Base-by-base conservation (phyloP, 2,113 vertebrate species). In the Gopherus evgoodei region DNA sequence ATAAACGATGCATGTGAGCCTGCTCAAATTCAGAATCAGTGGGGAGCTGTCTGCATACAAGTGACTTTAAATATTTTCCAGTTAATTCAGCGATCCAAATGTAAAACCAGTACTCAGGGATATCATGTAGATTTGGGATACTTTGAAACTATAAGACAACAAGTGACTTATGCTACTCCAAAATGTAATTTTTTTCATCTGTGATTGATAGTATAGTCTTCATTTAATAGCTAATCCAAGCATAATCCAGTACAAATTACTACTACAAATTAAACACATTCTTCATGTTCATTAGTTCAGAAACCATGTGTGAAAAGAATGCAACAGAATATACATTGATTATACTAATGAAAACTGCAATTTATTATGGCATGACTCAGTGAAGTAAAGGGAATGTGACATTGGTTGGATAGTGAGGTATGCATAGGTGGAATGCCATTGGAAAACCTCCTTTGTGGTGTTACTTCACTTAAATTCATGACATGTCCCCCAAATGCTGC, bases 401-500 rank as follows among this genome's bases (percentile, higher is more conserved):
- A 78, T 7, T 25, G 44, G 42, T 47, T 47, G 42, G 6, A 27
- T 44, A 27, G 87, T 3, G 0, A n/a, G 0, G 0, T 84, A 83
- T 76, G 81, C 27, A 35, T 38, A 31, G 35, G 11, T 7, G 47
- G 75, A 12, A 78, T 78, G 38, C 47, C 54, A 11, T 2, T 49
- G 8, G 35, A 49, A 78, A 81, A 11, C 21, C 47, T 4, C 35
- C 50, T 7, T 69, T 0, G 0, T 0, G 0, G 17, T 87, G 85
- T 89, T 16, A 56, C 53, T 93, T 47, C 0, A 0, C 93, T n/a
- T 56, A 47, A 83, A 75, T 94, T 94, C 78, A 94, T 80, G 65
- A 38, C 9, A 10, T 38, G 19, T 72, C 35, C 19, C 19, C 65
- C n/a, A 69, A n/a, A n/a, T n/a, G 35, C 16, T 69, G 62, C 62